Percentiles rank a stretch among this genome's conserved stretches.
phyloP scores from a whole-genome alignment of 2,888 invertebrate species.

The Nomada lathburiana region DNA sequence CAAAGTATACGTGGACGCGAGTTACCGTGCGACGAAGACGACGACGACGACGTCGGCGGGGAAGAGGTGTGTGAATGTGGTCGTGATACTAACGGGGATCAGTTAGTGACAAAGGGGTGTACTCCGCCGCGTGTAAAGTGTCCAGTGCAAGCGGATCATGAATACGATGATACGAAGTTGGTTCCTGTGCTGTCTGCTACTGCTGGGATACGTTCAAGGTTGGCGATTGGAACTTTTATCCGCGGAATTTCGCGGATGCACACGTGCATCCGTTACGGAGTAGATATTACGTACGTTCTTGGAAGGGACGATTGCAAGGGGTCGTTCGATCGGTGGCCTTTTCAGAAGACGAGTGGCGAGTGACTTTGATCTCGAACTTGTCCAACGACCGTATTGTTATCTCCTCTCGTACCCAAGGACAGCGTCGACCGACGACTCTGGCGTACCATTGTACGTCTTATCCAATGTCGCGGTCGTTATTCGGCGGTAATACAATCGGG shows the following conservation, averaged over 20 bases:
- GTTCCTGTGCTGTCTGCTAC: conserved; percentile 43
- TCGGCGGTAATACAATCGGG: background rate
- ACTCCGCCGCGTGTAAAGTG: conserved; percentile 30
- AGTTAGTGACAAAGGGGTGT: conserved; percentile 32
- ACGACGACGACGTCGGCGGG: background rate
- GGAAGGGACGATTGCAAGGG: background rate
- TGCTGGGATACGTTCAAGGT: conserved; percentile 57
- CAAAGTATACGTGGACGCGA: background rate
- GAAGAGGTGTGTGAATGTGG: conserved; percentile 43
- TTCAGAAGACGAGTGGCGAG: background rate
- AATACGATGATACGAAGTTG: conserved; percentile 42
- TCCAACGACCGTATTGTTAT: background rate
- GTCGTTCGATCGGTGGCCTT: background rate
- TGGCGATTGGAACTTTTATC: background rate
- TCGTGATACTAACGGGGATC: conserved; percentile 41
- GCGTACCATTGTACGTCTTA: background rate
- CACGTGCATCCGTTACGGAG: conserved; percentile 16
- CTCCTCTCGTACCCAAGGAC: background rate
- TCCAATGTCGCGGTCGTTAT: background rate
- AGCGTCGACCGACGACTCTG: background rate
- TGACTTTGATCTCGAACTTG: conserved; percentile 21
- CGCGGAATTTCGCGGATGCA: background rate
- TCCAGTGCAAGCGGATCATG: conserved; percentile 47
- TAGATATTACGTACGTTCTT: conserved; percentile 1
- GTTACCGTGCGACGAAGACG: background rate